Evolutionary conservation across 1,140 invertebrate genomes (phyloP).

Genomic region (Drosophila grimshawi): DNA sequence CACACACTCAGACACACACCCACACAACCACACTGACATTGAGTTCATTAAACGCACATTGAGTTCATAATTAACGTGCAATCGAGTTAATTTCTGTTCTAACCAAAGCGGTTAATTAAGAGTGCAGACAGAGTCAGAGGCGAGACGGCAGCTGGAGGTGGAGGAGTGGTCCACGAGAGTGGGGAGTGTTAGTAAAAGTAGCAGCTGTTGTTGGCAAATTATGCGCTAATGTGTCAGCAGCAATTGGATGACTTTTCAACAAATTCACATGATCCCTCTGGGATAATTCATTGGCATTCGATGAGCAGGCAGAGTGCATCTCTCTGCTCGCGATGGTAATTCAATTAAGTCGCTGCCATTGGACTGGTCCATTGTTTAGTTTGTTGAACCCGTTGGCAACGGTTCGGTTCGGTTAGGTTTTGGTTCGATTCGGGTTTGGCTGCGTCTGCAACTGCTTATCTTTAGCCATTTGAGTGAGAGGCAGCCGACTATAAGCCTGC

Average conservation of each 20-base stretch:
- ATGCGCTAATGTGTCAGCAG: slow-evolving; percentile 75
- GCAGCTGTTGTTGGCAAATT: slow-evolving; percentile 44
- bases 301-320: slow-evolving; percentile 26
- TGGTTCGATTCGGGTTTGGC: slow-evolving; percentile 1
- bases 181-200: slow-evolving; percentile 23
- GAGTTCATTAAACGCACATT: slow-evolving; percentile 74
- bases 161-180: background rate
- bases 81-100: slow-evolving; percentile 81
- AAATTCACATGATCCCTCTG: slow-evolving; percentile 35
- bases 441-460: slow-evolving; percentile 27
- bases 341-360: slow-evolving; percentile 63
- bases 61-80: slow-evolving; percentile 73
- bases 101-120: slow-evolving; percentile 78
- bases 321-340: slow-evolving; percentile 61
- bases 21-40: slow-evolving; percentile 2
- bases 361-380: slow-evolving; percentile 66
- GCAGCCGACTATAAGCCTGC: slow-evolving; percentile 44
- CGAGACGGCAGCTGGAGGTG: slow-evolving; percentile 1
- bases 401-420: background rate
- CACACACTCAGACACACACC: slow-evolving; percentile 3
- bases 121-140: slow-evolving; percentile 60
- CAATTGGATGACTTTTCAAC: slow-evolving; percentile 55
- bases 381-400: slow-evolving; percentile 61
- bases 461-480: slow-evolving; percentile 30
- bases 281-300: slow-evolving; percentile 55